Percentiles rank a stretch among this genome's conserved stretches.
phyloP scores from a whole-genome alignment of 2,113 vertebrate genomes.

The Crotalus horridus region DNA sequence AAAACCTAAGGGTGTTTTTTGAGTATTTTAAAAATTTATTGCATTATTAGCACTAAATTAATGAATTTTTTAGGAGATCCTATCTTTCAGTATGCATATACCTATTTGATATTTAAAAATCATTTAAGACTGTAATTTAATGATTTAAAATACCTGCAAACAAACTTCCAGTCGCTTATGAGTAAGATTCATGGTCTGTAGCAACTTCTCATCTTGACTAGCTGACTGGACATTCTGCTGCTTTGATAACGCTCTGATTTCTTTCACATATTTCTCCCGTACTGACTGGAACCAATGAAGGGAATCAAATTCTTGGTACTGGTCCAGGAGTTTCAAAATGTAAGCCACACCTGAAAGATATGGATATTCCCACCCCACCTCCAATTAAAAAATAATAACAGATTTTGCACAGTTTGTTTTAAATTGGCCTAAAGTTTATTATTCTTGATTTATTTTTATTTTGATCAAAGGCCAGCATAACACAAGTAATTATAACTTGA shows the following conservation, averaged over 20 bases:
- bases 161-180: slow-evolving; percentile 93
- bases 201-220: slow-evolving; percentile 91
- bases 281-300: slow-evolving; percentile 99
- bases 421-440: not conserved
- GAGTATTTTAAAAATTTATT: not conserved
- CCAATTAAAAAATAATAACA: not conserved
- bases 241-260: slow-evolving; percentile 90
- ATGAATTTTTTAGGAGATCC: not conserved
- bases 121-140: not conserved
- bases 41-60: not conserved
- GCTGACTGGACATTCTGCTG: slow-evolving; percentile 88
- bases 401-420: not conserved
- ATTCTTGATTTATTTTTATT: not conserved
- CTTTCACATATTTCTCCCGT: slow-evolving; percentile 91
- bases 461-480: not conserved
- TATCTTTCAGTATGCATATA: not conserved
- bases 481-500: not conserved
- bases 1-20: not conserved
- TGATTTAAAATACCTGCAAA: slow-evolving; percentile 79
- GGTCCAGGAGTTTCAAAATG: slow-evolving; percentile 97
- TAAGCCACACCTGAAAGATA: slow-evolving; percentile 89
- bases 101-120: not conserved
- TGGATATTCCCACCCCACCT: slow-evolving; percentile 11
- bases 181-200: slow-evolving; percentile 98
- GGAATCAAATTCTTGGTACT: slow-evolving; percentile 97